phyloP scores from a whole-genome alignment of 2,113 vertebrate genomes.

The Grammomys dolichurus region DNA sequence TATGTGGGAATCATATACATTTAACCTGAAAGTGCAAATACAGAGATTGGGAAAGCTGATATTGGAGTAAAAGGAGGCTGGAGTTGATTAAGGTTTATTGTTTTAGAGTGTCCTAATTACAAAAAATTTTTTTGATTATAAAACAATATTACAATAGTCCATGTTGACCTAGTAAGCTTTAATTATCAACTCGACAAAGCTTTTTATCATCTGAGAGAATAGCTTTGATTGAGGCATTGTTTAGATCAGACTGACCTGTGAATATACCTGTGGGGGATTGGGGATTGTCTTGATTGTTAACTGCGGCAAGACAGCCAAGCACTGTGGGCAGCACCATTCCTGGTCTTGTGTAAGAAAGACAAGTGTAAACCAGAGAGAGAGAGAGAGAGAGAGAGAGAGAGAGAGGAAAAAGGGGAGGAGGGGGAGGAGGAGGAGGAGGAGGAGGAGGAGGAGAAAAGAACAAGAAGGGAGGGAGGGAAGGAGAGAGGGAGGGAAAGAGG shows the following conservation, averaged over 20 bases:
- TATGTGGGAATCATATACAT: background rate
- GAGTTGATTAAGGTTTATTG: background rate
- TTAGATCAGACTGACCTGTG: background rate
- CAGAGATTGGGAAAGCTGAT: background rate
- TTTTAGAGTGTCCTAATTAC: background rate
- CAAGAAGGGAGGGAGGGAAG: background rate
- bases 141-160: no score
- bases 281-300: background rate
- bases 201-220: background rate
- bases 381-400: background rate
- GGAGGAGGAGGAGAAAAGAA: no score
- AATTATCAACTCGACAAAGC: background rate
- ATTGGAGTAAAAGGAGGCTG: background rate
- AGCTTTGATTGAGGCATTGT: background rate
- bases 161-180: background rate
- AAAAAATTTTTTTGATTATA: background rate
- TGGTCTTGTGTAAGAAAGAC: background rate
- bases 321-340: background rate
- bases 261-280: background rate
- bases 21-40: background rate
- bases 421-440: no score
- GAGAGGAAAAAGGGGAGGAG: no score
- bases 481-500: no score
- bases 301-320: background rate
- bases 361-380: background rate